Conservation (phyloP, 1,140 invertebrate genomes). For the Chelonus insularis region DNA sequence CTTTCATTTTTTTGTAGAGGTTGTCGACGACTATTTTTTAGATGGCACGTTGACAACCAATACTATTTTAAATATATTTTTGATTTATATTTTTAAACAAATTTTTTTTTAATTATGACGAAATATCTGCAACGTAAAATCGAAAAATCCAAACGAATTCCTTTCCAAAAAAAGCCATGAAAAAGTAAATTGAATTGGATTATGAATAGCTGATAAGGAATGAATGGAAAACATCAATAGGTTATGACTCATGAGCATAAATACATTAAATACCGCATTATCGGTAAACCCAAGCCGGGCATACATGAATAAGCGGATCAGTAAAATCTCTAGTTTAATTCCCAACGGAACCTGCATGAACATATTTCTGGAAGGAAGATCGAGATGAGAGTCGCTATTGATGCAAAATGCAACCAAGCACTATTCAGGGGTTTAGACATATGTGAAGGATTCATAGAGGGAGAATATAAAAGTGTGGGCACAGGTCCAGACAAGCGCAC, state of each 20-base stretch:
- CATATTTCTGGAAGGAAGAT: conserved; percentile 14
- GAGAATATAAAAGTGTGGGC: not conserved
- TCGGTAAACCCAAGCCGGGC: not conserved
- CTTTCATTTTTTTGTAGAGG: no score
- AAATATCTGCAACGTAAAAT: no score
- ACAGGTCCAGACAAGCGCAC: conserved; percentile 11
- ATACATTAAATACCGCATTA: not conserved
- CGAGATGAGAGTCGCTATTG: conserved; percentile 12
- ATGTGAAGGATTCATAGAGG: conserved; percentile 1
- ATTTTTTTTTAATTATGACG: no score
- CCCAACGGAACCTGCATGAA: not conserved
- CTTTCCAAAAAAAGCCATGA: no score
- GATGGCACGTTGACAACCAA: no score
- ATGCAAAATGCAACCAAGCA: conserved; percentile 13
- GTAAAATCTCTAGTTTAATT: conserved; percentile 7
- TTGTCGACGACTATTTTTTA: no score
- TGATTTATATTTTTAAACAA: no score
- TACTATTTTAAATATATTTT: no score
- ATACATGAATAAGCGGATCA: conserved; percentile 13
- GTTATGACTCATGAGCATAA: not conserved
- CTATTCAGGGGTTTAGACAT: conserved; percentile 15
- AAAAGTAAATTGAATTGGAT: no score
- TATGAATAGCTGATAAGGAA: no score
- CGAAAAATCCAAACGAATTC: no score
- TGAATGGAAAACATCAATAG: no score